Conservation (phyloP, 2,113 vertebrate species). For the Pelvicachromis taeniatus region DNA sequence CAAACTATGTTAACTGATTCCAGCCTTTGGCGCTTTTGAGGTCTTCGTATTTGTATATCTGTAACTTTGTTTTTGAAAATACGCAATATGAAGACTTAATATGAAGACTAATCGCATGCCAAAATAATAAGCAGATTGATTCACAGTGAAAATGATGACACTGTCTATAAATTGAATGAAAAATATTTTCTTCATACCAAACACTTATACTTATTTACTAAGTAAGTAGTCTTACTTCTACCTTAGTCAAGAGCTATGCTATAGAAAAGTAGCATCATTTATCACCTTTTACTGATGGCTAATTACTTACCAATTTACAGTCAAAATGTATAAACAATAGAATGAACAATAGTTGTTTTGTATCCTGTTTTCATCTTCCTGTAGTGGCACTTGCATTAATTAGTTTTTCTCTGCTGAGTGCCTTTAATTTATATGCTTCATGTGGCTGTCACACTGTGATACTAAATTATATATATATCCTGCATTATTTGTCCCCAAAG, state of each 20-base stretch:
- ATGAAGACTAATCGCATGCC: accelerated
- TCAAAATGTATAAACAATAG: too few species aligned
- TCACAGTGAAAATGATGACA: background rate
- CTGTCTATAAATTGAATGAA: background rate
- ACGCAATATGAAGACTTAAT: background rate
- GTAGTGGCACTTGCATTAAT: background rate
- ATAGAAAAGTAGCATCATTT: background rate
- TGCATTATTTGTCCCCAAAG: background rate
- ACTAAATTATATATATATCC: background rate
- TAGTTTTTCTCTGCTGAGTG: background rate
- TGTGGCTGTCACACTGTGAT: background rate
- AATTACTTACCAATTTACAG: background rate
- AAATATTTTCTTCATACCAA: background rate
- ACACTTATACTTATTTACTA: background rate
- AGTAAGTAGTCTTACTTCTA: background rate
- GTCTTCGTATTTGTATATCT: background rate
- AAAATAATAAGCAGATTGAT: background rate
- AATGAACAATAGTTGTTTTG: background rate
- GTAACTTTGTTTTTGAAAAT: background rate
- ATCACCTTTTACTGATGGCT: background rate
- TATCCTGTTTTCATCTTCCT: background rate
- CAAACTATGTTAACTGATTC: background rate
- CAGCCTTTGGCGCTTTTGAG: background rate
- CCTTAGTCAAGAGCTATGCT: background rate
- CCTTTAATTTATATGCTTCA: background rate